phyloP scores from a whole-genome alignment of 2,888 invertebrate genomes.

The Philereme transversata region DNA sequence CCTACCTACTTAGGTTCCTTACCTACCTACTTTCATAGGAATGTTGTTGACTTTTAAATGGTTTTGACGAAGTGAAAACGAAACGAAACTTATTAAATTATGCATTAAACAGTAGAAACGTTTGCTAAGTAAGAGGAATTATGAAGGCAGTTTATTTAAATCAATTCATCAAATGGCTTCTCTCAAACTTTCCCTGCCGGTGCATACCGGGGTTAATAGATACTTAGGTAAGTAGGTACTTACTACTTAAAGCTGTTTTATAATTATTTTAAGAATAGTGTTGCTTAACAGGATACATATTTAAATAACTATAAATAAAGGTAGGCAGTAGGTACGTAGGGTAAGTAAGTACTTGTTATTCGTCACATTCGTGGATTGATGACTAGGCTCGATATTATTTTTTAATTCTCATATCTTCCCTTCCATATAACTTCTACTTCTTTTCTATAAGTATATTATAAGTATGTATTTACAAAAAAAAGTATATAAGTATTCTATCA shows the following conservation, averaged over 20 bases:
- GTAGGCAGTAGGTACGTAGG: background rate
- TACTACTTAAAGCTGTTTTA: no score
- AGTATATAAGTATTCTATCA: no score
- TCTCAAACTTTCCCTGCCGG: slow-evolving; percentile 31
- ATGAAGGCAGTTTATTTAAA: slow-evolving; percentile 35
- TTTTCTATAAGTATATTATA: no score
- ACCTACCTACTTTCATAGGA: background rate
- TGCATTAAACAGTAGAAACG: slow-evolving; percentile 26
- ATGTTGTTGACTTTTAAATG: no score
- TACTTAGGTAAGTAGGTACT: no score
- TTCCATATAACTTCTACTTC: no score
- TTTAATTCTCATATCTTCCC: no score
- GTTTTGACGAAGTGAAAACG: slow-evolving; percentile 3
- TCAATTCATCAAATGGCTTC: slow-evolving; percentile 33
- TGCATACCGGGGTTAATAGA: background rate
- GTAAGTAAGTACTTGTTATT: background rate
- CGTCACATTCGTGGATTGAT: background rate
- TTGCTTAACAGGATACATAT: no score
- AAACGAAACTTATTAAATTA: slow-evolving; percentile 37
- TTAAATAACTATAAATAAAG: no score
- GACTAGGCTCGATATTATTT: background rate
- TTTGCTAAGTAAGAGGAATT: slow-evolving; percentile 27
- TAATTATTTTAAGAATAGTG: no score
- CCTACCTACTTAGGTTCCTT: background rate
- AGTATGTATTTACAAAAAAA: no score